Base-by-base conservation (phyloP, 2,888 invertebrate species). In the Caenorhabditis becei region DNA sequence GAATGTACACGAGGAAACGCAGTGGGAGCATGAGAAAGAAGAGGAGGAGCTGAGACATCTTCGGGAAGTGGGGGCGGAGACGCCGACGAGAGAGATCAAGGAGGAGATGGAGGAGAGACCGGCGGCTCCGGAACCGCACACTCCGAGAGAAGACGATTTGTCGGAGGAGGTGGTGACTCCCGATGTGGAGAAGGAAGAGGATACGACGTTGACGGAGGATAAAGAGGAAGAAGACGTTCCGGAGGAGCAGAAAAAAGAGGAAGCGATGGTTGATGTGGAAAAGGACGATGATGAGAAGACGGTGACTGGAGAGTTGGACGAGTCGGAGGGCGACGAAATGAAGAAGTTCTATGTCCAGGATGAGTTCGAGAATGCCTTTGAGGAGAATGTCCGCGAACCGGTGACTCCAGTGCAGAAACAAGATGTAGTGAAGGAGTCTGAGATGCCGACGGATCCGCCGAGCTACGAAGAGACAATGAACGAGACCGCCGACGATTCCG, bases 301-400 rank as follows among this genome's bases (percentile, higher is more conserved):
- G 5, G 20, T 18, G 7, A 28, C 10, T 20, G 58, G 1, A 8
- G 10, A 35, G 2, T 16, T 16, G 28, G 5, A 10, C 28, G 77
- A 71, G 16, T 41, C 41, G 4, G 78, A 72, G 32, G 58, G 54
- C n/a, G 79, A 79, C 28, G 79, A 79, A 35, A 79, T 54, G 16
- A 79, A 71, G 24, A 58, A 56, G 53, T 78, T 78, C 20, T n/a
- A 20, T 0, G 53, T 32, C 16, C 54, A 44, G 16, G 71, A 78
- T 23, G 70, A 78, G 20, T 70, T 71, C 20, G 77, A 78, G 18
- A 37, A 61, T 23, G 59, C 35, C 37, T 20, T 62, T 5, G 77
- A 77, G 32, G 69, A 69, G 11, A 69, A 77, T 16, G 32, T 44
- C n/a, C n/a, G n/a, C n/a, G n/a, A n/a, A n/a, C n/a, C n/a, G n/a